Evolutionary conservation across 2,888 invertebrate species (phyloP).

Genomic region (Pterostichus niger): DNA sequence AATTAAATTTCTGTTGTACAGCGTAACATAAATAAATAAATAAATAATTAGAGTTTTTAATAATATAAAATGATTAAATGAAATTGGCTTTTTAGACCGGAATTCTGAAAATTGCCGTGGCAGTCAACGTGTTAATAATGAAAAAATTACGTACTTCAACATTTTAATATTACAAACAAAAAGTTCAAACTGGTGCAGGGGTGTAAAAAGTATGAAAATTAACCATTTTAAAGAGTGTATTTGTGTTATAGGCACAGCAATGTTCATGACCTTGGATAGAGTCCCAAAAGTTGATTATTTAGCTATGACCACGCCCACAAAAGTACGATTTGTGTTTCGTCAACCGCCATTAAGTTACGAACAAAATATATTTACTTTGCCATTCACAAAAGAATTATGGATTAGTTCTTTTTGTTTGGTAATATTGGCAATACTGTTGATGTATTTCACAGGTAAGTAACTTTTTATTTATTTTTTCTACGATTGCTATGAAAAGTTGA

Average conservation of each 20-base stretch:
- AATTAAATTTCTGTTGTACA: too few species aligned
- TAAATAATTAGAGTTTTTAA: too few species aligned
- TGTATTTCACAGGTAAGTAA: conserved; percentile 77
- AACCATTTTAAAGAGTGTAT: neutral
- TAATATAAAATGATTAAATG: too few species aligned
- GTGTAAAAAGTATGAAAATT: neutral
- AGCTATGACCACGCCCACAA: conserved; percentile 78
- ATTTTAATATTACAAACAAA: too few species aligned
- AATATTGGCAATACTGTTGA: conserved; percentile 76
- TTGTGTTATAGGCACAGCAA: conserved; percentile 71
- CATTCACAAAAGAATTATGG: conserved; percentile 82
- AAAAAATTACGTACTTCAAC: too few species aligned
- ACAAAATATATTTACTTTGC: conserved; percentile 81
- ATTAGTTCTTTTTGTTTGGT: conserved; percentile 78
- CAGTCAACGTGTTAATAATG: too few species aligned
- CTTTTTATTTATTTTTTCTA: too few species aligned
- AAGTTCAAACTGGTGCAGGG: too few species aligned
- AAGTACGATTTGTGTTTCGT: conserved; percentile 80
- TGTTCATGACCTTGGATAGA: conserved; percentile 71
- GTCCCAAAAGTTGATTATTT: conserved; percentile 76
- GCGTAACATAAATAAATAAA: too few species aligned
- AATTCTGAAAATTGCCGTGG: too few species aligned
- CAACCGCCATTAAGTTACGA: conserved; percentile 81
- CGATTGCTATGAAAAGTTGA: too few species aligned
- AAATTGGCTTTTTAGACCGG: too few species aligned